These are phyloP conservation scores for Platycheirus rosarum DNA, from an alignment of 2,888 invertebrate species.

Conservation along the genomic window DNA sequence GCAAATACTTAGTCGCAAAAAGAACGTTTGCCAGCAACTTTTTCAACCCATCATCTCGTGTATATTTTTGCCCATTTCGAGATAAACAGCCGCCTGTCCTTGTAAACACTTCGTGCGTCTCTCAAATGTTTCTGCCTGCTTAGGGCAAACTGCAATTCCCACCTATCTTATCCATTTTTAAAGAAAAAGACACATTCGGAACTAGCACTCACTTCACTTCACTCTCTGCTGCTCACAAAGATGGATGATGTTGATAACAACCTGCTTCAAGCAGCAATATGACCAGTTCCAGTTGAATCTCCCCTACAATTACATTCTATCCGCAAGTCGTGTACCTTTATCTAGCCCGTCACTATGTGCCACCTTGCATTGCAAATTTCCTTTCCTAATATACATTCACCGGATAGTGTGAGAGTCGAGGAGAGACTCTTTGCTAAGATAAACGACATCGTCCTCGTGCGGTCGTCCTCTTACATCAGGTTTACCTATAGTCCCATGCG, in stretches of 20 bases:
- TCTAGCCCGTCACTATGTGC: background rate
- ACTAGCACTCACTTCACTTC: slow-evolving; percentile 42
- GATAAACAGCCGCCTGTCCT: slow-evolving; percentile 71
- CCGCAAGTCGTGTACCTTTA: slow-evolving; percentile 49
- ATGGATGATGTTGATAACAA: slow-evolving; percentile 64
- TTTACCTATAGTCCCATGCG: slow-evolving; percentile 44
- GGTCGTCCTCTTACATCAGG: slow-evolving; percentile 46
- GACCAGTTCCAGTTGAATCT: slow-evolving; percentile 59
- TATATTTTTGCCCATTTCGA: slow-evolving; percentile 41
- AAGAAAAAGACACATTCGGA: slow-evolving; percentile 56
- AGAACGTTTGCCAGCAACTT: slow-evolving; percentile 66
- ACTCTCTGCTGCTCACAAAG: slow-evolving; percentile 20
- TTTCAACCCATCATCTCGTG: slow-evolving; percentile 13
- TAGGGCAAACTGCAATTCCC: background rate
- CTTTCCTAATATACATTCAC: slow-evolving; percentile 3
- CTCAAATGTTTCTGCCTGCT: slow-evolving; percentile 52
- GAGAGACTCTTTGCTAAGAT: slow-evolving; percentile 50
- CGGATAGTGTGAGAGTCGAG: slow-evolving; percentile 13
- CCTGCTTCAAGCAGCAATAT: slow-evolving; percentile 66
- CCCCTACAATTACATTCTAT: slow-evolving; percentile 51
- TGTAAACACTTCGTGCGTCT: slow-evolving; percentile 43
- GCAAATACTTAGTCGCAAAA: slow-evolving; percentile 33
- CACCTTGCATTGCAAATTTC: slow-evolving; percentile 40
- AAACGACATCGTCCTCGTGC: slow-evolving; percentile 65
- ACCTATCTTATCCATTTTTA: slow-evolving; percentile 26